phyloP scores from a whole-genome alignment of 2,113 vertebrate species.

The Salvator merianae region DNA sequence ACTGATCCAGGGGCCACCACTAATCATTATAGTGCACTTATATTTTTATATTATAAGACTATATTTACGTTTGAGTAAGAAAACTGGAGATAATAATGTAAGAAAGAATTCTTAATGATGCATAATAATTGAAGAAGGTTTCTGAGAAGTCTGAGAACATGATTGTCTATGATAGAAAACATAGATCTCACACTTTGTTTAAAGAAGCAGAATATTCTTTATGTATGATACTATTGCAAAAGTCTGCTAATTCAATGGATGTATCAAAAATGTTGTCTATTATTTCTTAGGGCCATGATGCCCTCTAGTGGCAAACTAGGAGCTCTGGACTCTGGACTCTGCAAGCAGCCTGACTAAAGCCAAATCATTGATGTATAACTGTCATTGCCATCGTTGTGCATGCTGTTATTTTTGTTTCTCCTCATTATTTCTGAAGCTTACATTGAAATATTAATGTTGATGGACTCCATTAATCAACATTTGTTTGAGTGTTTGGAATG shows the following conservation, averaged over 20 bases:
- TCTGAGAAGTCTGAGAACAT: not conserved
- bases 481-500: not conserved
- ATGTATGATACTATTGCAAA: not conserved
- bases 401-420: not conserved
- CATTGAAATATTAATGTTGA: not conserved
- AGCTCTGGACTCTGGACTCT: not conserved
- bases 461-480: not conserved
- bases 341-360: not conserved
- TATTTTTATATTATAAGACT: not conserved
- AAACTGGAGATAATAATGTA: no score
- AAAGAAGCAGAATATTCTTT: slow-evolving; percentile 25
- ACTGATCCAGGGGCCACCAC: no score
- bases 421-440: not conserved
- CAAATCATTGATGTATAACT: not conserved
- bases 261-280: not conserved
- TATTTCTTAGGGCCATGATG: slow-evolving; percentile 39
- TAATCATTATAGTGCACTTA: not conserved
- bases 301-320: slow-evolving; percentile 54
- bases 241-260: not conserved
- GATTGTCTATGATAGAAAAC: not conserved
- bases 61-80: no score
- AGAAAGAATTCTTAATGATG: not conserved
- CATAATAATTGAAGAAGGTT: not conserved
- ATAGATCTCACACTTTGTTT: not conserved
- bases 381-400: not conserved